These are phyloP conservation scores for Paramisgurnus dabryanus DNA, from an alignment of 2,113 vertebrate genomes.

Conservation along the genomic window DNA sequence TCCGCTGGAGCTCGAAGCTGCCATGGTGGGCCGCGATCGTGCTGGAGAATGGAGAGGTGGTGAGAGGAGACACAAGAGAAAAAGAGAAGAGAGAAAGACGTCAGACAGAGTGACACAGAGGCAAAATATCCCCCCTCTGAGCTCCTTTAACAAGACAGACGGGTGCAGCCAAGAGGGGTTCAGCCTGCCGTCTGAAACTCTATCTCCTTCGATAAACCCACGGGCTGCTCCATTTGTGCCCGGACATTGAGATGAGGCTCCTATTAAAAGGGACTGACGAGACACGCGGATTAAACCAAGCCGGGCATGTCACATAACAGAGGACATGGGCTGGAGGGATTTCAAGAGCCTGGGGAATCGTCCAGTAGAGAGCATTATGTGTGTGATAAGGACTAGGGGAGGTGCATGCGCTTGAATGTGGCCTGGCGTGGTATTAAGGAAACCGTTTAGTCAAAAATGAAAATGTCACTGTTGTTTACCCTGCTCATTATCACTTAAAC, in stretches of 20 bases:
- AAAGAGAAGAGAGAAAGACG: neutral
- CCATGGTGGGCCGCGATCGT: constrained; percentile 75
- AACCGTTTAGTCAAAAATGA: neutral
- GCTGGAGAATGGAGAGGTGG: constrained; percentile 50
- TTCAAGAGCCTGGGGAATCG: constrained; percentile 49
- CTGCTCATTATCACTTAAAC: too few species aligned
- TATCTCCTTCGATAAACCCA: constrained; percentile 58
- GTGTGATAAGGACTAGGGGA: neutral
- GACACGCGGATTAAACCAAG: constrained; percentile 79
- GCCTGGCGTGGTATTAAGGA: constrained; percentile 12
- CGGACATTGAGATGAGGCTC: constrained; percentile 76
- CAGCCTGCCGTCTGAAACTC: constrained; percentile 62
- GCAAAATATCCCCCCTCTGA: neutral
- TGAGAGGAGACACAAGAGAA: constrained; percentile 39
- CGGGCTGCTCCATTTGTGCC: constrained; percentile 58
- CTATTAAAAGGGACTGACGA: constrained; percentile 85
- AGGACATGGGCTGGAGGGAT: constrained; percentile 47
- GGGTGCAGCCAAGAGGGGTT: constrained; percentile 30
- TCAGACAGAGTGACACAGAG: constrained; percentile 14
- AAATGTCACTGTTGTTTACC: too few species aligned
- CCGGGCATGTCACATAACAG: constrained; percentile 53
- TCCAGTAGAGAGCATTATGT: constrained; percentile 44
- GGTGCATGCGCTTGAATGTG: neutral
- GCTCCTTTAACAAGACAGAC: constrained; percentile 14
- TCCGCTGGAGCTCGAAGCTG: constrained; percentile 80